A percentile compares a stretch with the other conserved stretches of the same genome.
Evolutionary conservation across 2,888 invertebrate genomes (phyloP).

Genomic region (Branchipolynoe longqiensis): DNA sequence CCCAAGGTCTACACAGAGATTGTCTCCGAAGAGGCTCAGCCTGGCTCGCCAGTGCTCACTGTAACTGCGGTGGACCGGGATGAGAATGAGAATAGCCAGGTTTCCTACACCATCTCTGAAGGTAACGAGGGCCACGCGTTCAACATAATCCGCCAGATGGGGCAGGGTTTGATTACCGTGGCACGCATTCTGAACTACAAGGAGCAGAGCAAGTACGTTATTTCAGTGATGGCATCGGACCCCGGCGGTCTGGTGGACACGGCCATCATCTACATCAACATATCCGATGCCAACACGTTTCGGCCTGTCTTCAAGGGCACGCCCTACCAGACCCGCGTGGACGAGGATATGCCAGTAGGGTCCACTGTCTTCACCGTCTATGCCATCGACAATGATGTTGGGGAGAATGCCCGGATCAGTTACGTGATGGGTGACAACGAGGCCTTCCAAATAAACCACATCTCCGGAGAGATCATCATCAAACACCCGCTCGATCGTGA

Average conservation of each 20-base stretch:
- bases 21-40: constrained; percentile 86
- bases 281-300: constrained; percentile 96
- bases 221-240: constrained; percentile 91
- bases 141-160: constrained; percentile 91
- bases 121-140: constrained; percentile 85
- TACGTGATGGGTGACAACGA: constrained; percentile 82
- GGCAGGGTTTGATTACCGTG: constrained; percentile 86
- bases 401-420: constrained; percentile 90
- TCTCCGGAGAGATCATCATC: constrained; percentile 95
- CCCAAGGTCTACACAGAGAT: constrained; percentile 83
- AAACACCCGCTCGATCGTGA: constrained; percentile 93
- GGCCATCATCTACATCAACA: constrained; percentile 93
- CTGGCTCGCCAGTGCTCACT: constrained; percentile 93
- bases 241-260: constrained; percentile 93
- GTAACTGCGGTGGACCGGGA: constrained; percentile 98
- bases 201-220: constrained; percentile 87
- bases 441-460: constrained; percentile 93
- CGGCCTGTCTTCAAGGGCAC: constrained; percentile 96
- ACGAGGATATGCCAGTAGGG: constrained; percentile 95
- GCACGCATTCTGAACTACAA: constrained; percentile 96
- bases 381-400: constrained; percentile 96
- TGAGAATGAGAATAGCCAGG: constrained; percentile 93
- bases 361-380: constrained; percentile 95
- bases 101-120: constrained; percentile 89
- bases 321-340: constrained; percentile 92